phyloP scores from a whole-genome alignment of 2,888 invertebrate species.

The Pandemis cinnamomeana region DNA sequence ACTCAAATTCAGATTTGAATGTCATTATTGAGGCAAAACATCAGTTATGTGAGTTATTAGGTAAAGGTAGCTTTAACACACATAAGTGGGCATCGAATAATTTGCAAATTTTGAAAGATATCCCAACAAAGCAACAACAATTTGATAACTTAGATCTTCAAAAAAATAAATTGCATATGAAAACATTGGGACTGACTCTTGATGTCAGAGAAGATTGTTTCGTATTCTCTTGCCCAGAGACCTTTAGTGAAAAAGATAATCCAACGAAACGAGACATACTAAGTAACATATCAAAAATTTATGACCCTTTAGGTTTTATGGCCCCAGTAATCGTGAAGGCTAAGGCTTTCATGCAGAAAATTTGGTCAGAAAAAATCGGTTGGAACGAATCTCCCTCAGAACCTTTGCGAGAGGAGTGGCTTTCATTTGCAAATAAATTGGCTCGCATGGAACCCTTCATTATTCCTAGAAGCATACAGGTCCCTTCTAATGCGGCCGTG shows the following conservation, averaged over 20 bases:
- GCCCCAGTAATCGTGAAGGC: neutral
- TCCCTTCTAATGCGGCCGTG: neutral
- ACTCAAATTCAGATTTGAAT: slow-evolving; percentile 13
- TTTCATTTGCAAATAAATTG: no score
- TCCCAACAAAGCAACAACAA: neutral
- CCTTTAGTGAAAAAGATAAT: neutral
- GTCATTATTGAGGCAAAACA: slow-evolving; percentile 32
- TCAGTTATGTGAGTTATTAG: slow-evolving; percentile 25
- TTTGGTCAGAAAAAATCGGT: no score
- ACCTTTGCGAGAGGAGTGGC: no score
- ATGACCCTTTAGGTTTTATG: neutral
- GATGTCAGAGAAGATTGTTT: neutral
- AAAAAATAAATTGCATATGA: neutral
- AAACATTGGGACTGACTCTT: neutral
- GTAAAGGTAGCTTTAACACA: slow-evolving; percentile 3
- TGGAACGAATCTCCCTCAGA: no score
- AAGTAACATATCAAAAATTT: neutral
- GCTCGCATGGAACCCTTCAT: no score
- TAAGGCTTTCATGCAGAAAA: no score
- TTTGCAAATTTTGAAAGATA: neutral
- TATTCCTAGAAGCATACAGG: neutral
- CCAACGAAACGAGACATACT: no score
- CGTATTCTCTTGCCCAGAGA: neutral
- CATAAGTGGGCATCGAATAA: neutral
- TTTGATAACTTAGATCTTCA: neutral